Evolutionary conservation across 2,888 invertebrate species (phyloP).

Genomic region (Drosophila atroscutellata): DNA sequence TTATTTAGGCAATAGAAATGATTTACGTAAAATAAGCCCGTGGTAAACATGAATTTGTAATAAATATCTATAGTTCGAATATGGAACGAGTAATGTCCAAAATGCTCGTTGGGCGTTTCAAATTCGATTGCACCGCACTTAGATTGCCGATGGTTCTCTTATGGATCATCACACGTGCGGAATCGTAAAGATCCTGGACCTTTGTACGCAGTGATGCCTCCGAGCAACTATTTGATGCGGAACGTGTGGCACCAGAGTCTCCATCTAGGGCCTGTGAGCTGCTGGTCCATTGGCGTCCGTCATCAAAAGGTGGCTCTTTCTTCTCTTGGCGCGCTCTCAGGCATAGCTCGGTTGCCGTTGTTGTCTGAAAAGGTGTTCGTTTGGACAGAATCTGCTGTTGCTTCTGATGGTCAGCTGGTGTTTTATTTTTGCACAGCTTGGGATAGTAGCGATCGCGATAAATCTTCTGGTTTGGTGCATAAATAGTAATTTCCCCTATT

Average conservation of each 20-base stretch:
- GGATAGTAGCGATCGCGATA: constrained; percentile 61
- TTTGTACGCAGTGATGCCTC: constrained; percentile 30
- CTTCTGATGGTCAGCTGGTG: not conserved
- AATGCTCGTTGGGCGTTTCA: constrained; percentile 62
- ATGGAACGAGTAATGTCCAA: constrained; percentile 52
- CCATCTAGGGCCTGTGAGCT: constrained; percentile 45
- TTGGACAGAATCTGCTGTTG: not conserved
- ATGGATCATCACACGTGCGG: constrained; percentile 28
- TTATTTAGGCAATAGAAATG: not conserved
- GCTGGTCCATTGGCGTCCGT: constrained; percentile 44
- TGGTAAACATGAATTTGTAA: not conserved
- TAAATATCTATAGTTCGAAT: constrained; percentile 48
- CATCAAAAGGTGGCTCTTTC: not conserved
- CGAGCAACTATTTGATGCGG: constrained; percentile 26
- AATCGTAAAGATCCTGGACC: constrained; percentile 18
- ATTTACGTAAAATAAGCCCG: not conserved
- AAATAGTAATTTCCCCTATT: constrained; percentile 41
- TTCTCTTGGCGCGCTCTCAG: constrained; percentile 9
- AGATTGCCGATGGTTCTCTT: constrained; percentile 36
- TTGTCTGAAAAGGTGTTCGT: not conserved
- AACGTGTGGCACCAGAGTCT: constrained; percentile 31
- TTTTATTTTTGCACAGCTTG: constrained; percentile 52
- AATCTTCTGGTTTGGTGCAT: constrained; percentile 45
- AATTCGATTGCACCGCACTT: constrained; percentile 67
- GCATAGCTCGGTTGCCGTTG: constrained; percentile 34